A percentile compares a stretch with the other conserved stretches of the same genome.
phyloP scores from a whole-genome alignment of 2,797 vertebrate genomes.

The Melopsittacus undulatus region DNA sequence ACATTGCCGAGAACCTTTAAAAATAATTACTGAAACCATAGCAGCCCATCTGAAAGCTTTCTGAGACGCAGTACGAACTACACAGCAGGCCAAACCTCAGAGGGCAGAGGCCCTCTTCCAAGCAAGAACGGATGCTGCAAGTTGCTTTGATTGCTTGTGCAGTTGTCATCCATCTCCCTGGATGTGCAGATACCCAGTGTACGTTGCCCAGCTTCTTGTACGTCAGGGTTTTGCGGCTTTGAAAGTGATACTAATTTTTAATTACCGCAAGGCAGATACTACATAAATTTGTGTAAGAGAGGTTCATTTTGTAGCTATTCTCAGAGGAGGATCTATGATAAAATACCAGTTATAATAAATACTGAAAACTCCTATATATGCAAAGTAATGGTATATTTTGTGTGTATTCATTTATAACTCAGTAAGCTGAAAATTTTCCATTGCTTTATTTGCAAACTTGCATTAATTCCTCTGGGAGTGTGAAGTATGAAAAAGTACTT shows the following conservation, averaged over 20 bases:
- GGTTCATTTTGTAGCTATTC: not conserved
- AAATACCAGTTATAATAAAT: not conserved
- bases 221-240: not conserved
- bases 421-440: not conserved
- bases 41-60: constrained; percentile 38
- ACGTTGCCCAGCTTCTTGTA: not conserved
- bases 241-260: not conserved
- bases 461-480: not conserved
- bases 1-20: not conserved
- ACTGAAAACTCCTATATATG: not conserved
- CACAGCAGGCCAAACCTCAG: constrained; percentile 22
- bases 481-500: not conserved
- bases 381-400: not conserved
- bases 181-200: not conserved
- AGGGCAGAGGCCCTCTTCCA: constrained; percentile 16
- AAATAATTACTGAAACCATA: constrained; percentile 36
- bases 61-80: not conserved
- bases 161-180: not conserved
- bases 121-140: not conserved
- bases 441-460: not conserved
- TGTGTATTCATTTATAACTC: not conserved
- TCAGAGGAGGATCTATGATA: not conserved
- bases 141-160: not conserved
- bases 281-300: not conserved
- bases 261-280: not conserved